phyloP scores from a whole-genome alignment of 1,140 invertebrate species.

The Drosophila rhopaloa region DNA sequence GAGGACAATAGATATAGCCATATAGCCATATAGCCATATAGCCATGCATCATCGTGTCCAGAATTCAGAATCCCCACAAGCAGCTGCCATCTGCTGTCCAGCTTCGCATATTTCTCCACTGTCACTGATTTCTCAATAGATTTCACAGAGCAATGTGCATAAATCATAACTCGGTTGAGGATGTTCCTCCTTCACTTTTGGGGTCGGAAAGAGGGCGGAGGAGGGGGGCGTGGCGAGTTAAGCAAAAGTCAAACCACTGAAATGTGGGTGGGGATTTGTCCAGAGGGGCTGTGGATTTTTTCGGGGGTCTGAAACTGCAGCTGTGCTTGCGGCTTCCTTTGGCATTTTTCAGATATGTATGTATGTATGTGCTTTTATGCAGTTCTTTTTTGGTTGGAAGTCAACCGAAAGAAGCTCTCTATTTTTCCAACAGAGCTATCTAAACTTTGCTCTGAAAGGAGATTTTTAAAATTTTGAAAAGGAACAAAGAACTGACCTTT shows the following conservation, averaged over 20 bases:
- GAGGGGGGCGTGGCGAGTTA: conserved; percentile 43
- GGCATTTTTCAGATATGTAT: conserved; percentile 35
- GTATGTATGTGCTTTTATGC: conserved; percentile 2
- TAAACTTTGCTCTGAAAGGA: not conserved
- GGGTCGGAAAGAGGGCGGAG: conserved; percentile 12
- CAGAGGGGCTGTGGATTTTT: conserved; percentile 16
- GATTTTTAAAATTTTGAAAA: not conserved
- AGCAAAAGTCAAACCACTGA: conserved; percentile 74
- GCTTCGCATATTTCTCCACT: conserved; percentile 68
- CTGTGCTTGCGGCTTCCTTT: conserved; percentile 58
- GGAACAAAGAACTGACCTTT: not conserved
- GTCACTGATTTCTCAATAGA: conserved; percentile 82
- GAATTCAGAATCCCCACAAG: conserved; percentile 47
- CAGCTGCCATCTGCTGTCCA: conserved; percentile 44
- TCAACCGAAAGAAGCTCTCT: not conserved
- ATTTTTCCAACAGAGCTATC: not conserved
- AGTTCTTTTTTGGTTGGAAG: conserved; percentile 45
- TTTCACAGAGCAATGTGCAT: conserved; percentile 76
- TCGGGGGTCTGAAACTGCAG: conserved; percentile 30
- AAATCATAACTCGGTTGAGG: conserved; percentile 62
- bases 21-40: not conserved
- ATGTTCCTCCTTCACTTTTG: conserved; percentile 2
- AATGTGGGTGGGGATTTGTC: not conserved
- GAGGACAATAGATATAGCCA: conserved; percentile 2
- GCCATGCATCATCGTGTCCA: conserved; percentile 51